A percentile compares a stretch with the other conserved stretches of the same genome.
Conservation (phyloP, 2,888 invertebrate genomes). For the Platycheirus rosarum region DNA sequence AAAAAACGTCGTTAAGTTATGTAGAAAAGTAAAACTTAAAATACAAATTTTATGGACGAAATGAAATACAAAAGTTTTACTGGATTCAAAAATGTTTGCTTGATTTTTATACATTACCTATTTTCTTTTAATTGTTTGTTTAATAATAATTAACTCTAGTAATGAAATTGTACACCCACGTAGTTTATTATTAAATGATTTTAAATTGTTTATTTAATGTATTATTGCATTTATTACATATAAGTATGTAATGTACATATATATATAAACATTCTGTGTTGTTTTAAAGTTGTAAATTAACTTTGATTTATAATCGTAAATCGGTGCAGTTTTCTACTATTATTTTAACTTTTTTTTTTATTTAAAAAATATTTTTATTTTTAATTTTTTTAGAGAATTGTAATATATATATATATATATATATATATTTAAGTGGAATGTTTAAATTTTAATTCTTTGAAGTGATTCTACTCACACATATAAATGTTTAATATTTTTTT, state of each 20-base stretch:
- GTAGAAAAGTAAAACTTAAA: conserved; percentile 16
- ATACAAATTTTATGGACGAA: conserved; percentile 38
- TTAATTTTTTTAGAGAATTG: conserved; percentile 24
- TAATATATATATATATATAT: conserved; percentile 45
- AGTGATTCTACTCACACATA: conserved; percentile 45
- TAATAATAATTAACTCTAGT: conserved; percentile 48
- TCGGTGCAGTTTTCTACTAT: conserved; percentile 69
- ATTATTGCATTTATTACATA: conserved; percentile 54
- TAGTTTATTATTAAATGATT: conserved; percentile 35
- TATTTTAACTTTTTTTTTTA: conserved; percentile 18
- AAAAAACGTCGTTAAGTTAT: conserved; percentile 10
- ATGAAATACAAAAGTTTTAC: conserved; percentile 62
- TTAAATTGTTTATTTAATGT: conserved; percentile 52
- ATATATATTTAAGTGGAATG: conserved; percentile 59
- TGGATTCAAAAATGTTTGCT: conserved; percentile 35
- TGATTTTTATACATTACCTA: conserved; percentile 12
- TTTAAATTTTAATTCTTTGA: conserved; percentile 57
- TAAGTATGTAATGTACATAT: conserved; percentile 33
- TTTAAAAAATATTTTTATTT: conserved; percentile 39
- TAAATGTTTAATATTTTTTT: conserved; percentile 31
- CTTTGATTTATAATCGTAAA: conserved; percentile 46
- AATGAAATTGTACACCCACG: conserved; percentile 55
- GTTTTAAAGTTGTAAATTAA: conserved; percentile 44
- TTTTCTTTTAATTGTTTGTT: conserved; percentile 20
- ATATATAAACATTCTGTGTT: conserved; percentile 68